Evolutionary conservation across 2,113 vertebrate species (phyloP), one percentile per base, ranked within the genome.

Genomic region (Tyrannus savana): DNA sequence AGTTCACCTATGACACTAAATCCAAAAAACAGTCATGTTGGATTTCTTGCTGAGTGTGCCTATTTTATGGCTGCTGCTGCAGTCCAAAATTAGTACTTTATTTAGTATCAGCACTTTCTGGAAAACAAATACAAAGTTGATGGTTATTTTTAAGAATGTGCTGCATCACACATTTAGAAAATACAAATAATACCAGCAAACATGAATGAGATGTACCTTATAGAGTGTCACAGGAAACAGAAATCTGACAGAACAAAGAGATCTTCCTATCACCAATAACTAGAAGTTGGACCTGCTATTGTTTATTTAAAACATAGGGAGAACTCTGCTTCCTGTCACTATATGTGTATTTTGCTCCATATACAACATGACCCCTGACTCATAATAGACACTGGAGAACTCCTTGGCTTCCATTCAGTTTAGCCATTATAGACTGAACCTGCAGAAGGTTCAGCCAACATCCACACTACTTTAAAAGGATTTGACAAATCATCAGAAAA

Each of bases 41-140:
- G 37, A 64, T 62, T 89, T 96, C 72, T 95, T 96, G 95, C 95
- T 96, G 94, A 95, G 44, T 59, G 62, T 76, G 83, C 58, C 66
- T 7, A 69, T 93, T 96, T 95, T 79, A 79, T 68, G 77, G 47
- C 47, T 86, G 55, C n/a, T 91, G 53, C 73, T 63, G 80, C 68
- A 89, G 89, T 84, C 75, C 84, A 87, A 84, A 96, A 84, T 90
- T 90, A 95, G 72, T 49, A 81, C 27, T 78, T 91, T 49, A 71
- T 89, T 93, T 75, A 84, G 84, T 60, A 86, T 93, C 93, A 97
- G 91, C 96, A 93, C 14, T 96, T 97, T 95, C 85, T 94, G 77
- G 68, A 78, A 96, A 96, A 89, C 81, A 81, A 91, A 94, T 33
- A 88, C 96, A 97, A 96, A 96, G 94, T 89, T 97, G 84, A 96